A percentile compares a stretch with the other conserved stretches of the same genome.
Conservation (phyloP, 1,140 invertebrate species). For the Brachionus calyciflorus region DNA sequence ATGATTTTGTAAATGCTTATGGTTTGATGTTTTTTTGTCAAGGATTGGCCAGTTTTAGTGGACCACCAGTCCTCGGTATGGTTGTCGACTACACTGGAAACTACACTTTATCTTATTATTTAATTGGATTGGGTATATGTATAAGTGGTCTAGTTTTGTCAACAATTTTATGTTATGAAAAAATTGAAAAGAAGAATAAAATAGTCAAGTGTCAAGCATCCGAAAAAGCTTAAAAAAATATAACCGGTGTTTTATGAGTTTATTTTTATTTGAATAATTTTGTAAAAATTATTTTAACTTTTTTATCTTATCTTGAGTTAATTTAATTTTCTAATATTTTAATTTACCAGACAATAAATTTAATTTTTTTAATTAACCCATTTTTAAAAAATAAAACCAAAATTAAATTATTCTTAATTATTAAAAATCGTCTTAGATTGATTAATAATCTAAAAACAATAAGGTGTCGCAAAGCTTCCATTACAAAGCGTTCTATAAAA, state of each 20-base stretch:
- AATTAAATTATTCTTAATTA: too few relatives aligned
- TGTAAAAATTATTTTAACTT: too few relatives aligned
- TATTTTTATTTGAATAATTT: neutral
- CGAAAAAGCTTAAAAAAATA: neutral
- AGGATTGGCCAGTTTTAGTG: slow-evolving; percentile 27
- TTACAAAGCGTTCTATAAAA: too few relatives aligned
- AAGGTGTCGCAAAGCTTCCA: too few relatives aligned
- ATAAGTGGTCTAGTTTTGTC: slow-evolving; percentile 7
- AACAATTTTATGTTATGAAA: slow-evolving; percentile 17
- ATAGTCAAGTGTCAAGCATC: neutral
- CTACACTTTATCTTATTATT: slow-evolving; percentile 9
- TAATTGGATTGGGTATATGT: slow-evolving; percentile 34
- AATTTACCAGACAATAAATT: too few relatives aligned
- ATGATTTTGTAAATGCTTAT: slow-evolving; percentile 45
- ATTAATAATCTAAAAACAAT: too few relatives aligned
- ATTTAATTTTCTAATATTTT: too few relatives aligned
- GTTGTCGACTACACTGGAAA: neutral
- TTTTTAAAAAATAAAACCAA: too few relatives aligned
- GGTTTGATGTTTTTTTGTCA: slow-evolving; percentile 45
- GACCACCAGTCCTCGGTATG: slow-evolving; percentile 9
- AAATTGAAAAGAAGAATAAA: slow-evolving; percentile 26
- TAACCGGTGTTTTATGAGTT: neutral
- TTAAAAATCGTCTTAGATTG: too few relatives aligned
- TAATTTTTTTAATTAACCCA: too few relatives aligned
- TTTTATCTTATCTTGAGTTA: too few relatives aligned